Evolutionary conservation across 1,140 invertebrate species (phyloP).

Genomic region (Melipona quadrifasciata): DNA sequence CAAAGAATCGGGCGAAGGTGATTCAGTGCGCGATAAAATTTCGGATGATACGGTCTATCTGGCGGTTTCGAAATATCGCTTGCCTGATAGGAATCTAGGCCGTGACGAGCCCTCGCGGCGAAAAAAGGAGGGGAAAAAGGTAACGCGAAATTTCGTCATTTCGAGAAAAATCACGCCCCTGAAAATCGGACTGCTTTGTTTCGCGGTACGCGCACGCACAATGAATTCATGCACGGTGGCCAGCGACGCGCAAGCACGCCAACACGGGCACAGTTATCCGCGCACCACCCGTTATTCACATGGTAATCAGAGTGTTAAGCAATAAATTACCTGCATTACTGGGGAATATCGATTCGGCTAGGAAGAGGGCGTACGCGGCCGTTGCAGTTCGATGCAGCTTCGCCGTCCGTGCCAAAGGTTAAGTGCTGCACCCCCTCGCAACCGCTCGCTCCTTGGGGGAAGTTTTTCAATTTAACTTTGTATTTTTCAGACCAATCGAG

Average conservation of each 20-base stretch:
- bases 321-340: constrained; percentile 67
- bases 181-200: neutral
- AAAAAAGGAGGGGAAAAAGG: neutral
- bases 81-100: constrained; percentile 18
- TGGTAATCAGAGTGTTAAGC: constrained; percentile 68
- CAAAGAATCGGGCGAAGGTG: constrained; percentile 12
- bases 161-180: neutral
- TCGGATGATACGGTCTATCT: constrained; percentile 36
- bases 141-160: constrained; percentile 11
- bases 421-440: constrained; percentile 1
- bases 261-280: constrained; percentile 56
- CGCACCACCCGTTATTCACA: constrained; percentile 63
- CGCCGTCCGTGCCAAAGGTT: constrained; percentile 30
- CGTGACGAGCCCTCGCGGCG: neutral
- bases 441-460: neutral
- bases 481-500: neutral
- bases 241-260: constrained; percentile 27
- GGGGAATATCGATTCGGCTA: constrained; percentile 61
- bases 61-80: constrained; percentile 1
- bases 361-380: constrained; percentile 45
- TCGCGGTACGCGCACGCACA: neutral
- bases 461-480: constrained; percentile 14
- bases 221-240: constrained; percentile 25
- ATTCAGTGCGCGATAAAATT: constrained; percentile 31
- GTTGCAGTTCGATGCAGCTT: constrained; percentile 50